phyloP scores from a whole-genome alignment of 2,797 vertebrate genomes.

The Microcaecilia unicolor region DNA sequence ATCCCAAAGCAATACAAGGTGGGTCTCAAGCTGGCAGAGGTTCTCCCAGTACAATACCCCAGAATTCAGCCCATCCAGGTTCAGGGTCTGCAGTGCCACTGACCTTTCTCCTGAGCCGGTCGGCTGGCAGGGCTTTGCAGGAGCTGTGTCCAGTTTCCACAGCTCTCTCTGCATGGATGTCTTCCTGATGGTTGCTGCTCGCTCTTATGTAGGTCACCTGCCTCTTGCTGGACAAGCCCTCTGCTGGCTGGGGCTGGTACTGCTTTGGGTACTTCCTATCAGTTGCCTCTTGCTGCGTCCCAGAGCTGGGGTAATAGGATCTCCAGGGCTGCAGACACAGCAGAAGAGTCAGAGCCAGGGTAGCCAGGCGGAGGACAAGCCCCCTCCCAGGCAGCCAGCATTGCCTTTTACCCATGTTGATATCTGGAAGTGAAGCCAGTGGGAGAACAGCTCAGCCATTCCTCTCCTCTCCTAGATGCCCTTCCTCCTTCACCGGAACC shows the following conservation, averaged over 20 bases:
- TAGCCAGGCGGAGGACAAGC: constrained; percentile 46
- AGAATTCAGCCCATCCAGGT: neutral
- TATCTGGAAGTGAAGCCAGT: too few relatives aligned
- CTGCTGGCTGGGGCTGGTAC: neutral
- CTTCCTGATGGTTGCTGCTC: constrained; percentile 25
- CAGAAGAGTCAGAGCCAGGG: constrained; percentile 57
- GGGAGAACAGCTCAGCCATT: too few relatives aligned
- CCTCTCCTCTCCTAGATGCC: too few relatives aligned
- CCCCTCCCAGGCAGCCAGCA: constrained; percentile 33
- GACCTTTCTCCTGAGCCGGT: neutral
- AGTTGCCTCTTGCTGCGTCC: too few relatives aligned
- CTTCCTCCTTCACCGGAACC: too few relatives aligned
- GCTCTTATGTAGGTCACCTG: constrained; percentile 60
- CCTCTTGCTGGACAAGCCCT: constrained; percentile 28
- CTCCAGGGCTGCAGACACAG: constrained; percentile 60
- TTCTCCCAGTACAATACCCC: too few relatives aligned
- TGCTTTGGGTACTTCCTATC: neutral
- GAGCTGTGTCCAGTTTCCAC: too few relatives aligned
- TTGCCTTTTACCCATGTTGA: too few relatives aligned
- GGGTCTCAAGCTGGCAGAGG: constrained; percentile 6
- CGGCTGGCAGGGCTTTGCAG: too few relatives aligned
- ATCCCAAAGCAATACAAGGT: too few relatives aligned
- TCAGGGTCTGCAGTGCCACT: neutral
- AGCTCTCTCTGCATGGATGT: constrained; percentile 4
- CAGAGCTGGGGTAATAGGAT: too few relatives aligned